phyloP scores from a whole-genome alignment of 1,140 invertebrate genomes.

The Centruroides sculpturatus region DNA sequence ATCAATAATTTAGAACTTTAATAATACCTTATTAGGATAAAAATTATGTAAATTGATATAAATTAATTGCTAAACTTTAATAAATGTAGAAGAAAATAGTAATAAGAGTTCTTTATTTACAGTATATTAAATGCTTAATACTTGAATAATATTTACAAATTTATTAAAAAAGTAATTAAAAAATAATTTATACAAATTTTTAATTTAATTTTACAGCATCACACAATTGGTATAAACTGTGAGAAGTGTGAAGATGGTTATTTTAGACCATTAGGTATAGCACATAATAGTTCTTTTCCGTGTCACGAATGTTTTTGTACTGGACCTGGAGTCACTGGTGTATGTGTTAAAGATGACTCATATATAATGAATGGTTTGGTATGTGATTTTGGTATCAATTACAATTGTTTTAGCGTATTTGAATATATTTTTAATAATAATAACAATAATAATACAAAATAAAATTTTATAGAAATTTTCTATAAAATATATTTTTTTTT shows the following conservation, averaged over 20 bases:
- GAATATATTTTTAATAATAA: not conserved
- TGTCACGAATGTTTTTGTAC: conserved; percentile 70
- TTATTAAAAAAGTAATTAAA: too few species aligned
- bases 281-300: conserved; percentile 48
- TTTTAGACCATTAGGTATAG: conserved; percentile 38
- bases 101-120: too few species aligned
- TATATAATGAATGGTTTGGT: conserved; percentile 29
- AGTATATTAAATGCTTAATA: too few species aligned
- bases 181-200: too few species aligned
- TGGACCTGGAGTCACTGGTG: conserved; percentile 54
- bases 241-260: conserved; percentile 55
- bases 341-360: conserved; percentile 37
- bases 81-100: too few species aligned
- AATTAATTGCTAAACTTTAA: too few species aligned
- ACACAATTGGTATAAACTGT: conserved; percentile 72
- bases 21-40: too few species aligned
- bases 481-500: not conserved
- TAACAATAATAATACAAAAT: not conserved
- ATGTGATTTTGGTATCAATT: not conserved
- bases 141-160: too few species aligned
- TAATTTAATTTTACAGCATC: conserved; percentile 24
- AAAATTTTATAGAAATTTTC: not conserved
- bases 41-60: too few species aligned
- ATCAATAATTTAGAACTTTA: too few species aligned
- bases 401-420: not conserved